Evolutionary conservation across 2,113 vertebrate genomes (phyloP), one percentile per base, ranked within the genome.

Genomic region (Lophochroa leadbeateri): DNA sequence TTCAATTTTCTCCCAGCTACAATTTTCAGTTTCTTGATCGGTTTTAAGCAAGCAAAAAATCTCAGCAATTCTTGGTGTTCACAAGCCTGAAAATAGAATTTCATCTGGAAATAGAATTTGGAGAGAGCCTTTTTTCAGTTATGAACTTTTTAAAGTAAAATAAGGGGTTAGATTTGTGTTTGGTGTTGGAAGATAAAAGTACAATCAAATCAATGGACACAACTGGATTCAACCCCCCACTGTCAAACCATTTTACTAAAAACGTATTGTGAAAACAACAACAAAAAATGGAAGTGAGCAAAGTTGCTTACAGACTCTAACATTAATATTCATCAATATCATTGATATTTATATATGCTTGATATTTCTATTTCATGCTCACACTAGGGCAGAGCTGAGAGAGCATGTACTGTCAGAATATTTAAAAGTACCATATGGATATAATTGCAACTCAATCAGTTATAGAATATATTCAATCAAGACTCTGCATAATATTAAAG

Each of bases 281-380:
- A 82, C 55, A 92, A 84, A 78, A 39, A 10, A 79, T 35, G 63
- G 37, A 29, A 92, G 33, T 64, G 23, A 88, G 46, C 17, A 90
- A 93, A 93, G 82, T 86, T 93, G 37, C 86, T 74, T 71, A 64
- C 60, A 75, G 81, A 76, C 78, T 68, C 31, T 33, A 82, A 67
- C 55, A 86, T 94, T 94, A 97, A 96, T 96, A 95, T 95, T 96
- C 70, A 92, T 94, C 67, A 53, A 86, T 77, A 91, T 65, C 63
- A 94, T 78, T 96, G 63, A 75, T 91, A 96, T 93, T 96, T 94
- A 95, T 95, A 89, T 83, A 92, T 94, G 90, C 86, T 37, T 94
- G 88, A 92, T 92, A 95, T 78, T 92, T 96, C 74, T 96, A 64
- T 89, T 92, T 85, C 74, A 83, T 77, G 79, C 41, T 88, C 33